Conservation (phyloP, 2,113 vertebrate species). For the Tylochromis polylepis region DNA sequence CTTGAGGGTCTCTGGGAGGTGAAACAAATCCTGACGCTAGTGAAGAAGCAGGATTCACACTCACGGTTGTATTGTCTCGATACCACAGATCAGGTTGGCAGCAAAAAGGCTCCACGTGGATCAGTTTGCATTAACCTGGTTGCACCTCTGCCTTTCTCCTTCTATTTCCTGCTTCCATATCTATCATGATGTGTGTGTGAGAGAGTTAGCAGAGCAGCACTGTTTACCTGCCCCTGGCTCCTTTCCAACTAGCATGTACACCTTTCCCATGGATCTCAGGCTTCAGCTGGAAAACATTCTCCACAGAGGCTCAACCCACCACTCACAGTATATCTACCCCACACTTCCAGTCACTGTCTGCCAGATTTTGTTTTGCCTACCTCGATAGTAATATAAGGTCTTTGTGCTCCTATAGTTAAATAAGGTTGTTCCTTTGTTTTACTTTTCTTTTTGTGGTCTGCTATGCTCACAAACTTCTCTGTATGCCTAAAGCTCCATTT, state of each 20-base stretch:
- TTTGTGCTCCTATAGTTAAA: background rate
- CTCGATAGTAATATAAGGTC: background rate
- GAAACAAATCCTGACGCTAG: background rate
- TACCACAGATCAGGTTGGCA: background rate
- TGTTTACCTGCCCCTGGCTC: background rate
- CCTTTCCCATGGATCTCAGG: constrained; percentile 16
- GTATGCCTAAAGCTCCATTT: background rate
- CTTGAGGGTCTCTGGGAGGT: background rate
- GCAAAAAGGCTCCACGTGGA: background rate
- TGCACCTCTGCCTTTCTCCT: background rate
- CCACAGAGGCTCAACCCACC: background rate
- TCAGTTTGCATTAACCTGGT: background rate
- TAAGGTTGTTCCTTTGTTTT: background rate
- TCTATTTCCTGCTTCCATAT: background rate
- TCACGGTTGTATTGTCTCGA: background rate
- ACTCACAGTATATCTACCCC: background rate
- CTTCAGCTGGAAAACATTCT: constrained; percentile 68
- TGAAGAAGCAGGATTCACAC: background rate
- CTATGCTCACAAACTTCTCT: background rate
- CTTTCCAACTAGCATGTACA: background rate
- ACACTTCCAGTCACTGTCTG: background rate
- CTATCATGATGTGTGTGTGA: background rate
- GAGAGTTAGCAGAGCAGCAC: background rate
- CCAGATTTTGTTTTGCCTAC: background rate
- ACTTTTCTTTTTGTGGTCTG: background rate